phyloP scores from a whole-genome alignment of 2,888 invertebrate genomes.

The Calameuta filiformis region DNA sequence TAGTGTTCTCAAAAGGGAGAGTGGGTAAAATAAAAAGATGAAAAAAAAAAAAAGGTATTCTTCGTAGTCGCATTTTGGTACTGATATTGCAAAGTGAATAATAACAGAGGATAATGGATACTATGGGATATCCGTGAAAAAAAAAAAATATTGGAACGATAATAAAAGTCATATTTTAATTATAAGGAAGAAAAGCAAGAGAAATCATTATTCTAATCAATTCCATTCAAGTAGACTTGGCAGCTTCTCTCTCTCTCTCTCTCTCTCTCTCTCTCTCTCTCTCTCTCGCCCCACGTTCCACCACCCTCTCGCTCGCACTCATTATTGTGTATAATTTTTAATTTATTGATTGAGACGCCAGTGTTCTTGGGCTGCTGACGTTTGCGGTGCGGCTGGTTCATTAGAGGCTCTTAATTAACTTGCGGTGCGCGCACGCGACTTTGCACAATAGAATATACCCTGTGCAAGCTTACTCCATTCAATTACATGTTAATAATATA shows the following conservation, averaged over 20 bases:
- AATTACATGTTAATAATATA: constrained; percentile 66
- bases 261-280: background rate
- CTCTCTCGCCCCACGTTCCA: background rate
- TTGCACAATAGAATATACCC: constrained; percentile 53
- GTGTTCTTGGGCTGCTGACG: constrained; percentile 53
- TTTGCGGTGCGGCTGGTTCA: constrained; percentile 63
- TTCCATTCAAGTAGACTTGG: background rate
- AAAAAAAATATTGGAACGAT: background rate
- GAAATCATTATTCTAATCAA: background rate
- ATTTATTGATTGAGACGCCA: constrained; percentile 63
- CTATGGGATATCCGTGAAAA: background rate
- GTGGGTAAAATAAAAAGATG: background rate
- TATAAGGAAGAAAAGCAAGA: background rate
- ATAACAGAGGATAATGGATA: background rate
- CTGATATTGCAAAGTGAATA: background rate
- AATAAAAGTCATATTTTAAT: background rate
- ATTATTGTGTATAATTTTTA: constrained; percentile 56
- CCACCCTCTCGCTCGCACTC: background rate
- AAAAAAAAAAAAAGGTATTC: background rate
- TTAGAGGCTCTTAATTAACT: constrained; percentile 66
- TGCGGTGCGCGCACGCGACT: constrained; percentile 62
- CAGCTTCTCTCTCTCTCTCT: background rate
- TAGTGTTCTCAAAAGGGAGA: background rate
- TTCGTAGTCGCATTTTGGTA: background rate
- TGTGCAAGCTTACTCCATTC: constrained; percentile 57